A percentile compares a stretch with the other conserved stretches of the same genome.
Evolutionary conservation across 2,113 vertebrate genomes (phyloP).

Genomic region (Limnothrissa miodon): DNA sequence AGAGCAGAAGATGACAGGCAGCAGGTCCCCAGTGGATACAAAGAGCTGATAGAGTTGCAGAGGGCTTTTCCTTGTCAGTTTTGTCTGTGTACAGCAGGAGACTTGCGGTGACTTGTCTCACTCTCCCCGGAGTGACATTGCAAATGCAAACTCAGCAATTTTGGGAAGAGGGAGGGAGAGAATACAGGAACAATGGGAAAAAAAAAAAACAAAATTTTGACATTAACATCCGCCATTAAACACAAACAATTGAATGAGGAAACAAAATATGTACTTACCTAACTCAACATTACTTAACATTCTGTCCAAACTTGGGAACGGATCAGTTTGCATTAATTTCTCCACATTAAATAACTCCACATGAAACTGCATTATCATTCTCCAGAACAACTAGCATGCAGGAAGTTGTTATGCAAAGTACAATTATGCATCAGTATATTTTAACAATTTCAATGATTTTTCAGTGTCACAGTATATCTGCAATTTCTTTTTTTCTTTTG

Average conservation of each 20-base stretch:
- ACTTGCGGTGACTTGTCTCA: neutral
- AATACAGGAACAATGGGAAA: neutral
- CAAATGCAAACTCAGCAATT: neutral
- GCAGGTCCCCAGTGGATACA: neutral
- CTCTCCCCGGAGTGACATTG: neutral
- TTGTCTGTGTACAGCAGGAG: neutral
- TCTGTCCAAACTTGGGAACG: too few species aligned
- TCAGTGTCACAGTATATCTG: too few species aligned
- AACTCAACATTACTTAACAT: too few species aligned
- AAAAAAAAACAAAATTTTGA: neutral
- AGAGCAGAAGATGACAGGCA: neutral
- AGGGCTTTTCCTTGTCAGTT: neutral
- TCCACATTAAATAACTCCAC: too few species aligned
- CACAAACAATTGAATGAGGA: neutral
- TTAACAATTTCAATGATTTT: too few species aligned
- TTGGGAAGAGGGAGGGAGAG: neutral
- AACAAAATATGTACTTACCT: too few species aligned
- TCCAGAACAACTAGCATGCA: too few species aligned
- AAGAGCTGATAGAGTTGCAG: neutral
- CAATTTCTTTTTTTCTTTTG: too few species aligned
- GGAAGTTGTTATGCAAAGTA: too few species aligned
- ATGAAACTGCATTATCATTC: too few species aligned
- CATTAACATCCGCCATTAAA: neutral
- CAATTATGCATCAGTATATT: too few species aligned
- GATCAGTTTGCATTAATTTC: too few species aligned